Conservation (phyloP, 2,113 vertebrate genomes). For the Hemiscyllium ocellatum region DNA sequence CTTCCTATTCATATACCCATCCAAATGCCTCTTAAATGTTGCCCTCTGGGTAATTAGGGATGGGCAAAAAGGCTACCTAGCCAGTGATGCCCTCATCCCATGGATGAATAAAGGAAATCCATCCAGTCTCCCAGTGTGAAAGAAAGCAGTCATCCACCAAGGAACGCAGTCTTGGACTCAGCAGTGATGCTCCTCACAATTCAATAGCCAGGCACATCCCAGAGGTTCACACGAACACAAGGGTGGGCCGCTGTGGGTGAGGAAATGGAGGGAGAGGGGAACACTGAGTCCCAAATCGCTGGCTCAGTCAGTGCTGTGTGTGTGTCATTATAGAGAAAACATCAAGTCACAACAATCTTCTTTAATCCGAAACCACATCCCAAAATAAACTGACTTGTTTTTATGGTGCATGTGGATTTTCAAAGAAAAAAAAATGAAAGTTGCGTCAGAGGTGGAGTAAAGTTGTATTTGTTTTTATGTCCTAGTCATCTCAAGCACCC, state of each 20-base stretch:
- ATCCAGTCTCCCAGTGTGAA: not conserved
- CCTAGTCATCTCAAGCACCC: not conserved
- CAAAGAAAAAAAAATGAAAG: not conserved
- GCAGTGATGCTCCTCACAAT: not conserved
- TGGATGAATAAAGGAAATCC: no score
- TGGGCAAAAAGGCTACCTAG: no score
- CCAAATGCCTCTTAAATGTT: no score
- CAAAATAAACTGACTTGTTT: conserved; percentile 2
- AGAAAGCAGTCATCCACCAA: not conserved
- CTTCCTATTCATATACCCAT: no score
- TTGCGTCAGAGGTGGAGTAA: not conserved
- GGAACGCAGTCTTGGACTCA: not conserved
- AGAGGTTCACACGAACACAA: not conserved
- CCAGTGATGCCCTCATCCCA: no score
- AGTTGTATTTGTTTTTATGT: not conserved
- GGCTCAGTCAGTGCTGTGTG: not conserved
- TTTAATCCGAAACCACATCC: not conserved
- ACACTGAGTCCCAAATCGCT: not conserved
- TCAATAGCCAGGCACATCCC: not conserved
- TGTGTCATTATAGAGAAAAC: not conserved
- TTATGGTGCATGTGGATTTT: not conserved
- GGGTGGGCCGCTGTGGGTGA: not conserved
- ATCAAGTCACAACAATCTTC: not conserved
- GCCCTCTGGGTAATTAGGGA: no score
- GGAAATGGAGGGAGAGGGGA: not conserved